Evolutionary conservation across 2,113 vertebrate genomes (phyloP).

Genomic region (Engystomops pustulosus): DNA sequence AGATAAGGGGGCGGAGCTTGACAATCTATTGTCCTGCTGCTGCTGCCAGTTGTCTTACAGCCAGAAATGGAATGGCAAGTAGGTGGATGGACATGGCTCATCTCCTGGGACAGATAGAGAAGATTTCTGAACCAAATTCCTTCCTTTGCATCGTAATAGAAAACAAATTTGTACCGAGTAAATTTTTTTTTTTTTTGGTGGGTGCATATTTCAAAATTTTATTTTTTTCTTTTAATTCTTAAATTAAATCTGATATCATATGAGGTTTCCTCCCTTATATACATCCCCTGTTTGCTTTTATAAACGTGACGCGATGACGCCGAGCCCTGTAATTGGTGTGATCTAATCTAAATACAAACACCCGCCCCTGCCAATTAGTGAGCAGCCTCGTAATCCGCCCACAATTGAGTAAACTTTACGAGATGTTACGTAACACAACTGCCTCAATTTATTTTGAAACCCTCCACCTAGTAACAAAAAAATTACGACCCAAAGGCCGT

Average conservation of each 20-base stretch:
- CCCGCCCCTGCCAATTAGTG: not conserved
- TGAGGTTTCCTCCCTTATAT: not conserved
- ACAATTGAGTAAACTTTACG: not conserved
- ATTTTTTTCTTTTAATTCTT: too few relatives aligned
- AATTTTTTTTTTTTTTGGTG: too few relatives aligned
- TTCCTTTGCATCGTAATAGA: too few relatives aligned
- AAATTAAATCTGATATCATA: not conserved
- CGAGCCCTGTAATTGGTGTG: not conserved
- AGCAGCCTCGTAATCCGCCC: not conserved
- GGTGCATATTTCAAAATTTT: too few relatives aligned
- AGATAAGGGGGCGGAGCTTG: too few relatives aligned
- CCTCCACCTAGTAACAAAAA: slow-evolving; percentile 28
- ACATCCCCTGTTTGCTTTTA: not conserved
- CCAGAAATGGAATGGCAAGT: too few relatives aligned
- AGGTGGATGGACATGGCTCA: too few relatives aligned
- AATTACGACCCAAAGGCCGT: not conserved
- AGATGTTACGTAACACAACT: not conserved
- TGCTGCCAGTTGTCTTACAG: too few relatives aligned
- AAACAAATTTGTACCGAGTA: too few relatives aligned
- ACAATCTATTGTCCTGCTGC: too few relatives aligned
- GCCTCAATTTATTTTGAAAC: not conserved
- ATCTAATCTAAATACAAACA: slow-evolving; percentile 13
- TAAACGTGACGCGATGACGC: not conserved
- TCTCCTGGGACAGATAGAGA: too few relatives aligned
- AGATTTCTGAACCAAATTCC: too few relatives aligned